Percentiles rank a stretch among this genome's conserved stretches.
phyloP scores from a whole-genome alignment of 92 coral and sea anemone genomes.

The Epizoanthus scotinus region DNA sequence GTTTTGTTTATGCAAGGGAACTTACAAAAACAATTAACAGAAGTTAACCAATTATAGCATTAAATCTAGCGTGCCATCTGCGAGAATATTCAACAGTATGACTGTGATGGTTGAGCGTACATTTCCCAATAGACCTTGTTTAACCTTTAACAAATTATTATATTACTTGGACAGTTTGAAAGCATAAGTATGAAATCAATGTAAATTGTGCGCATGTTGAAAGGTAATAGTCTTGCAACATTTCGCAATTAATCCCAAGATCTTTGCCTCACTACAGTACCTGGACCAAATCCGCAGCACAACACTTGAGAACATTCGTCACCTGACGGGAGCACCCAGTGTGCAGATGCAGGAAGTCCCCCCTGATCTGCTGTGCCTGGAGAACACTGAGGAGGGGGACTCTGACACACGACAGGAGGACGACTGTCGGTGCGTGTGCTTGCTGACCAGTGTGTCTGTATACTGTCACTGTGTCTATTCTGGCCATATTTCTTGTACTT shows the following conservation, averaged over 20 bases:
- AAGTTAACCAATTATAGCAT: no score
- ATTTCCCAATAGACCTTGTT: no score
- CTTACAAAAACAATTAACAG: no score
- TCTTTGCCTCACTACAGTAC: slow-evolving; percentile 51
- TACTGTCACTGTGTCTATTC: not conserved
- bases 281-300: slow-evolving; percentile 93
- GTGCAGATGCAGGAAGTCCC: slow-evolving; percentile 99
- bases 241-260: not conserved
- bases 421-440: slow-evolving; percentile 63
- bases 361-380: slow-evolving; percentile 90
- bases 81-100: not conserved
- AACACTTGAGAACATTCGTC: slow-evolving; percentile 81
- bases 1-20: no score
- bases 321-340: slow-evolving; percentile 92
- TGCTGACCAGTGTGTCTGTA: not conserved
- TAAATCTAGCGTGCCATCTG: no score
- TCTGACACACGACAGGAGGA: slow-evolving; percentile 77
- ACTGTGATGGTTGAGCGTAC: no score
- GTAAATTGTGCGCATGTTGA: not conserved
- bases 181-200: no score
- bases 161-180: no score
- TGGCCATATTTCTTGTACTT: not conserved
- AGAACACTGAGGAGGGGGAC: slow-evolving; percentile 75
- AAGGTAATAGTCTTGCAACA: not conserved
- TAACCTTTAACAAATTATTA: no score